Conservation (phyloP, 2,113 vertebrate genomes). For the Sphaerodactylus townsendi region DNA sequence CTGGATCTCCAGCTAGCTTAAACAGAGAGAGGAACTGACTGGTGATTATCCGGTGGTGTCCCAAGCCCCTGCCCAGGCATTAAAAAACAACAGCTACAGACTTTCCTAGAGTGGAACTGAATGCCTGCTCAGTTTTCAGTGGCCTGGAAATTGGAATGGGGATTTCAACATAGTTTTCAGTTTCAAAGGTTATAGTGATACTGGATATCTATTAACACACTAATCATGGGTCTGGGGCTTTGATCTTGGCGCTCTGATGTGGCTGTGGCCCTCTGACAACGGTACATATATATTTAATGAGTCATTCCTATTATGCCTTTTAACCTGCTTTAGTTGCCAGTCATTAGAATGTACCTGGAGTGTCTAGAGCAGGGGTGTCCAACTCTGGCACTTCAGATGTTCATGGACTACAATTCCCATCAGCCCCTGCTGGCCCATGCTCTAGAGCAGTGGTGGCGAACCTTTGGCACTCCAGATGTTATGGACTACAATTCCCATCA, state of each 20-base stretch:
- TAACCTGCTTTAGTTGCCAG: background rate
- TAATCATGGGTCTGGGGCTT: background rate
- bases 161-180: background rate
- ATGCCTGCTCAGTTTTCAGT: background rate
- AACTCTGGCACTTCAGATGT: too few species aligned
- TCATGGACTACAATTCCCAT: too few species aligned
- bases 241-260: background rate
- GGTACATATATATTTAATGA: background rate
- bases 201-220: background rate
- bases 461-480: too few species aligned
- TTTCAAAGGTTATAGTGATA: background rate
- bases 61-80: too few species aligned
- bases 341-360: background rate
- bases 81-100: background rate
- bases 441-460: too few species aligned
- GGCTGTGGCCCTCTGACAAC: background rate
- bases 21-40: background rate
- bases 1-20: background rate
- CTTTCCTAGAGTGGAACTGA: background rate
- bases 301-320: background rate
- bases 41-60: background rate
- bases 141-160: background rate
- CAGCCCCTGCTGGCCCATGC: too few species aligned
- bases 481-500: too few species aligned
- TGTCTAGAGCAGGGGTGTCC: too few species aligned